Percentiles rank a stretch among this genome's conserved stretches.
Conservation (phyloP, 1,140 invertebrate species). For the Pachyrhynchus sulphureomaculatus region DNA sequence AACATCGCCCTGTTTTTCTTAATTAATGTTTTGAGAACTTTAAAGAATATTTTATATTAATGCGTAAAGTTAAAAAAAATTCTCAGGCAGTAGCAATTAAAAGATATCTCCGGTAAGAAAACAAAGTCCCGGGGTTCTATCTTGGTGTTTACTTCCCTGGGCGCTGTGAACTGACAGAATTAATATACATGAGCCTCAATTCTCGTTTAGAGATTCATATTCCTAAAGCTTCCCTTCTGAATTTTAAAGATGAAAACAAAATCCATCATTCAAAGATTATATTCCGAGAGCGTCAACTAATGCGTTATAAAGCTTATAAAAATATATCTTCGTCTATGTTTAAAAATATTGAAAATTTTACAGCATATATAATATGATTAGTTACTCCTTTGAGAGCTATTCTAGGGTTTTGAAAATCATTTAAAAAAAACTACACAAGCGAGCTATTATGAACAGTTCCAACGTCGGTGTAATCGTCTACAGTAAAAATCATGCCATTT, state of each 20-base stretch:
- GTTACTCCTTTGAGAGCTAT: no score
- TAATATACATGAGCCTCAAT: constrained; percentile 27
- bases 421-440: no score
- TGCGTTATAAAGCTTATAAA: constrained; percentile 1
- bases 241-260: constrained; percentile 23
- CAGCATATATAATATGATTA: no score
- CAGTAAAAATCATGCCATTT: no score
- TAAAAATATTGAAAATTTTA: neutral
- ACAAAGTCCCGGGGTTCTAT: constrained; percentile 6
- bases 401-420: no score
- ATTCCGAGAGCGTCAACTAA: constrained; percentile 8
- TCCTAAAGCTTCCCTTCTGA: constrained; percentile 12
- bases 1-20: no score
- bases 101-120: constrained; percentile 15
- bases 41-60: no score
- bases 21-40: constrained; percentile 11
- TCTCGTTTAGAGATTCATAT: constrained; percentile 21
- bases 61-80: no score
- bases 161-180: constrained; percentile 17
- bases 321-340: constrained; percentile 1
- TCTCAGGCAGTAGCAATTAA: constrained; percentile 9
- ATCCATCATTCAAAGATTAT: constrained; percentile 19
- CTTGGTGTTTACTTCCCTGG: constrained; percentile 21
- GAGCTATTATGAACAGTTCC: no score
- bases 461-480: no score